Percentiles rank a stretch among this genome's conserved stretches.
phyloP scores from a whole-genome alignment of 2,797 vertebrate genomes.

The Halcyon badia region DNA sequence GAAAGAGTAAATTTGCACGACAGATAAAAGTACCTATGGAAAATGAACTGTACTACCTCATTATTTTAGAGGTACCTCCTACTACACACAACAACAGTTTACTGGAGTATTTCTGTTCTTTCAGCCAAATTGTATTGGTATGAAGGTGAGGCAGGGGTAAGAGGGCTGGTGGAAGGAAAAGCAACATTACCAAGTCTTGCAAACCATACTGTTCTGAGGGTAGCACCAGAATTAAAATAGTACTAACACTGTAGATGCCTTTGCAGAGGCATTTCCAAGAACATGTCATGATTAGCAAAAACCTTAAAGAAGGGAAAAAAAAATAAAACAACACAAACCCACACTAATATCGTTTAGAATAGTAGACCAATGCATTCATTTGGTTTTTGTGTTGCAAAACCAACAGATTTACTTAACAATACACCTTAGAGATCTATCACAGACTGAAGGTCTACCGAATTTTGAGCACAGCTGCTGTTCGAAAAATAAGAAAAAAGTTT shows the following conservation, averaged over 20 bases:
- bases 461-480: neutral
- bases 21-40: neutral
- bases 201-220: neutral
- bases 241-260: neutral
- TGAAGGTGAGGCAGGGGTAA: neutral
- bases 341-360: neutral
- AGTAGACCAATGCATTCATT: neutral
- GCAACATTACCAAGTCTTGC: neutral
- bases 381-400: neutral
- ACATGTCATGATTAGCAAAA: neutral
- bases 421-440: neutral
- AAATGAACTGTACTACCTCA: neutral
- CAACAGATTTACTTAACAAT: neutral
- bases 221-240: neutral
- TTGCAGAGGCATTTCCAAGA: neutral
- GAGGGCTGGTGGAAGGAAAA: neutral
- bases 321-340: neutral
- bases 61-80: neutral
- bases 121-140: neutral
- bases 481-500: neutral
- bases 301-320: neutral
- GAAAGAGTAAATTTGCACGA: neutral
- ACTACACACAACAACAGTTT: neutral
- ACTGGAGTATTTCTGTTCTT: neutral
- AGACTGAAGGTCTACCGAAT: neutral